Evolutionary conservation across 1,140 invertebrate species (phyloP).

Genomic region (Tetramorium parvispinum): DNA sequence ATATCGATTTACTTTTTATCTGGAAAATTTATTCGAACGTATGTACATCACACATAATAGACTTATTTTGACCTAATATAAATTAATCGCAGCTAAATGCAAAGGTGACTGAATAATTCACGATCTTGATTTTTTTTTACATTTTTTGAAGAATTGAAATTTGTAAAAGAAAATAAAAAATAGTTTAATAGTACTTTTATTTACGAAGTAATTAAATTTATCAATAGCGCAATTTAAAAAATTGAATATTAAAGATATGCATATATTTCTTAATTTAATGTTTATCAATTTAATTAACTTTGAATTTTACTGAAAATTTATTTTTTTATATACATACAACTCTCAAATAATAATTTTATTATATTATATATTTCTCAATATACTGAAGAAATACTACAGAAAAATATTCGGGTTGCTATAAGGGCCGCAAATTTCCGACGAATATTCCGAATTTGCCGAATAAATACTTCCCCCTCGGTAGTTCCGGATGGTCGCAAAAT

Average conservation of each 20-base stretch:
- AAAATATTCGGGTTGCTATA: background rate
- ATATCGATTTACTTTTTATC: slow-evolving; percentile 30
- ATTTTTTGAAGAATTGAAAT: background rate
- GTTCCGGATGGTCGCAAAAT: background rate
- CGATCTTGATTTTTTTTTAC: background rate
- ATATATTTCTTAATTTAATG: background rate
- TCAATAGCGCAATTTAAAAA: background rate
- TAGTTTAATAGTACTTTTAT: background rate
- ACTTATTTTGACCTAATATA: background rate
- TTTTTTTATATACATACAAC: too few relatives aligned
- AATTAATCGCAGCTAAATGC: background rate
- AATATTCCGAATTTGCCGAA: slow-evolving; percentile 16
- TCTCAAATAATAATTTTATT: background rate
- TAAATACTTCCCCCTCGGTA: slow-evolving; percentile 21
- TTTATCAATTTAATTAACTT: background rate
- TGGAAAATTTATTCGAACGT: background rate
- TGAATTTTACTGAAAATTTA: background rate
- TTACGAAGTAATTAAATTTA: background rate
- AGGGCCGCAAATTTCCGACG: background rate
- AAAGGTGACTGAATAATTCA: background rate
- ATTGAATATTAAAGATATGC: background rate
- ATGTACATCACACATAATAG: background rate
- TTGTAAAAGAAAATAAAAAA: background rate
- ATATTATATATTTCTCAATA: background rate
- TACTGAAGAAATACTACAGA: background rate